Conservation (phyloP, 2,888 invertebrate genomes). For the Phaedon cochleariae region DNA sequence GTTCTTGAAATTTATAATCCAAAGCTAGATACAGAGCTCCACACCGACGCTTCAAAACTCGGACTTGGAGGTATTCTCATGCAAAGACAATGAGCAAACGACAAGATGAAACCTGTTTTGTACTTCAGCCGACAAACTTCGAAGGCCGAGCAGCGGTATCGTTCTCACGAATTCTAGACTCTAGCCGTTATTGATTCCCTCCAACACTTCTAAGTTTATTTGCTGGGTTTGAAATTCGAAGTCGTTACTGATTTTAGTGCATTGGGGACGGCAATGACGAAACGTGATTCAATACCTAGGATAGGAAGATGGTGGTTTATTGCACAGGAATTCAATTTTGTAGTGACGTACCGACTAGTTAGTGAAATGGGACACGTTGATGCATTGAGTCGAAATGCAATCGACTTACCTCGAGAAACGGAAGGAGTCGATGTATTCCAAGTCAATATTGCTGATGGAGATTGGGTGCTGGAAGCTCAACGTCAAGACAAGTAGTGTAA, state of each 20-base stretch:
- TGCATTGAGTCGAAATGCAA: slow-evolving; percentile 39
- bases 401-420: background rate
- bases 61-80: slow-evolving; percentile 35
- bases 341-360: slow-evolving; percentile 45
- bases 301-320: slow-evolving; percentile 52
- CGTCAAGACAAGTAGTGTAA: slow-evolving; percentile 28
- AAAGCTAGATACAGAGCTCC: slow-evolving; percentile 37
- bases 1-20: slow-evolving; percentile 41
- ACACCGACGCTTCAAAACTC: slow-evolving; percentile 38
- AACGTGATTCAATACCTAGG: slow-evolving; percentile 45
- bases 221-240: slow-evolving; percentile 22
- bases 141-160: slow-evolving; percentile 41
- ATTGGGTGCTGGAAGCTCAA: slow-evolving; percentile 43
- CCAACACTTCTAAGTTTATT: slow-evolving; percentile 20
- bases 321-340: slow-evolving; percentile 49
- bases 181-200: slow-evolving; percentile 23
- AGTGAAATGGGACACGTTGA: slow-evolving; percentile 48
- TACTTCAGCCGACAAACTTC: slow-evolving; percentile 38
- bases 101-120: slow-evolving; percentile 19
- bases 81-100: slow-evolving; percentile 21
- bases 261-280: slow-evolving; percentile 35
- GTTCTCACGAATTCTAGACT: slow-evolving; percentile 39
- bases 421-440: slow-evolving; percentile 21
- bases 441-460: slow-evolving; percentile 29
- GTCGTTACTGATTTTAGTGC: slow-evolving; percentile 41